Conservation (phyloP, 1,140 invertebrate genomes). For the Myzus persicae region DNA sequence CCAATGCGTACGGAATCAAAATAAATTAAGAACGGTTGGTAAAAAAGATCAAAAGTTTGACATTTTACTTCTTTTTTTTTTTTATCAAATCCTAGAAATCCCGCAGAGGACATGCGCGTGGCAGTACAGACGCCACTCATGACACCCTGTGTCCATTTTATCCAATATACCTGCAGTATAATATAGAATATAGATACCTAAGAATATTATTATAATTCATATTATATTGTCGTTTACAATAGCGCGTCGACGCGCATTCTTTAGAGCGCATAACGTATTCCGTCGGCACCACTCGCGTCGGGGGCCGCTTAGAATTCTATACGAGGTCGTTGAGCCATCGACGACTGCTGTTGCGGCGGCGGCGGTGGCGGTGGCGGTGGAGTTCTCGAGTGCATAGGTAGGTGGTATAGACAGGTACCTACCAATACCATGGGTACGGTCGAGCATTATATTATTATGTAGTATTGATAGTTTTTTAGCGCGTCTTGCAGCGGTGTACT, state of each 20-base stretch:
- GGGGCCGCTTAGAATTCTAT: not conserved
- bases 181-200: not conserved
- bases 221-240: not conserved
- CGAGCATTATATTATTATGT: not conserved
- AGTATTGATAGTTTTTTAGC: not conserved
- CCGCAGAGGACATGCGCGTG: not conserved
- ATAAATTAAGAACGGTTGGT: not conserved
- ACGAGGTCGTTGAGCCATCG: constrained; percentile 32
- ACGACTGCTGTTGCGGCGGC: not conserved
- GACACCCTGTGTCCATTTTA: not conserved
- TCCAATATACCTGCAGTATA: not conserved
- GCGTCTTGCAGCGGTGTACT: not conserved
- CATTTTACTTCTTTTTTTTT: too few relatives aligned
- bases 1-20: not conserved
- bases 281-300: not conserved
- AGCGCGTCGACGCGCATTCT: not conserved
- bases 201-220: constrained; percentile 6
- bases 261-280: constrained; percentile 48
- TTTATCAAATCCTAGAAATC: not conserved
- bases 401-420: not conserved
- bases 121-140: not conserved
- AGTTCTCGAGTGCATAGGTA: constrained; percentile 3
- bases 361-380: too few relatives aligned
- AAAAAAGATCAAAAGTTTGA: not conserved
- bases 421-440: not conserved